These are phyloP conservation scores for Stegophylla sp. DNA, from an alignment of 2,888 invertebrate genomes.

Conservation along the genomic window DNA sequence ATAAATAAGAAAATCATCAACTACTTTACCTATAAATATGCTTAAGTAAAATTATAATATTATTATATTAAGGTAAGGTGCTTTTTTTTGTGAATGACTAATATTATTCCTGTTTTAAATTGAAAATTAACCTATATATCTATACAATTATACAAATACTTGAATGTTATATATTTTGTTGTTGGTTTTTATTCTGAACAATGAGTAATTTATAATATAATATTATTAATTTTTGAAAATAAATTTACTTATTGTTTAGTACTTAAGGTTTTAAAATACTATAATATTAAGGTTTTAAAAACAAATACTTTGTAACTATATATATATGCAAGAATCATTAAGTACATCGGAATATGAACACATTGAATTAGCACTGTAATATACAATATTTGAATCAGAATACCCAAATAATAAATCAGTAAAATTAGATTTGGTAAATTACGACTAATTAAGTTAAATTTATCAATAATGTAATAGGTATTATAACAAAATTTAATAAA, in stretches of 20 bases:
- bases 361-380: not conserved
- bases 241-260: not conserved
- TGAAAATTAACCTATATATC: constrained; percentile 21
- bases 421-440: not conserved
- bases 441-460: not conserved
- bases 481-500: no score
- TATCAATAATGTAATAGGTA: no score
- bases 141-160: constrained; percentile 32
- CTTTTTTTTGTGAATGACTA: constrained; percentile 37
- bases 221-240: not conserved
- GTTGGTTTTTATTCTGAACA: not conserved
- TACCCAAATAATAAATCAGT: not conserved
- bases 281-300: not conserved
- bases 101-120: constrained; percentile 23
- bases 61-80: constrained; percentile 20
- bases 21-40: constrained; percentile 12
- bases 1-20: constrained; percentile 2
- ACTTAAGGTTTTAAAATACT: not conserved
- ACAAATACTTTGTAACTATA: not conserved
- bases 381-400: not conserved
- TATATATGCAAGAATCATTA: not conserved
- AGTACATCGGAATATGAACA: not conserved
- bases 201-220: not conserved
- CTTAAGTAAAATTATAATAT: constrained; percentile 17
- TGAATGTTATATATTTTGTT: constrained; percentile 27